Conservation (phyloP, 2,113 vertebrate genomes). For the Ammodramus savannarum region DNA sequence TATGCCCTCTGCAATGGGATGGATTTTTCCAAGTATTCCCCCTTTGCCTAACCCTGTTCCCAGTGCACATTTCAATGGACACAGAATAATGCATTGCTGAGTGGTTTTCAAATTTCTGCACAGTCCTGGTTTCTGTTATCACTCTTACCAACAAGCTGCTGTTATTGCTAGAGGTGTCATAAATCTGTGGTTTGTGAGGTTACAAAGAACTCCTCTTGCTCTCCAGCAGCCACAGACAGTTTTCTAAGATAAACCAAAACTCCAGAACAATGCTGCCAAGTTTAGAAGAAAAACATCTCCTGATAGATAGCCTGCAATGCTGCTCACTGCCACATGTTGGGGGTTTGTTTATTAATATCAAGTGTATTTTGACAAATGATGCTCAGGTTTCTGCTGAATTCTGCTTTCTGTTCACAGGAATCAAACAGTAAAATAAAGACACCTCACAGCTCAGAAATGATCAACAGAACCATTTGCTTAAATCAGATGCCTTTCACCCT, state of each 20-base stretch:
- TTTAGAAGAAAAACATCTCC: not conserved
- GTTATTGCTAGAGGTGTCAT: not conserved
- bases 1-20: accelerated
- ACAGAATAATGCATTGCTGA: not conserved
- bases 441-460: not conserved
- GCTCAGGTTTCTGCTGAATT: not conserved
- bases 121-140: not conserved
- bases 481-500: constrained; percentile 30
- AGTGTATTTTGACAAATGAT: not conserved
- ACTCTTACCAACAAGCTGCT: not conserved
- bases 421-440: not conserved
- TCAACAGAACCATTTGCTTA: constrained; percentile 9
- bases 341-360: not conserved
- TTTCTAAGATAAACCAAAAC: not conserved
- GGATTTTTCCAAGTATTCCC: not conserved
- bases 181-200: not conserved
- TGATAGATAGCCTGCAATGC: not conserved
- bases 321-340: not conserved
- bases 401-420: not conserved
- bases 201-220: not conserved
- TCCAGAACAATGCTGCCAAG: not conserved
- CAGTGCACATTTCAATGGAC: not conserved
- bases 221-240: not conserved
- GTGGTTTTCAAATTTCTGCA: not conserved
- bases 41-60: not conserved